Conservation (phyloP, 2,113 vertebrate genomes). For the Cephalopterus ornatus region DNA sequence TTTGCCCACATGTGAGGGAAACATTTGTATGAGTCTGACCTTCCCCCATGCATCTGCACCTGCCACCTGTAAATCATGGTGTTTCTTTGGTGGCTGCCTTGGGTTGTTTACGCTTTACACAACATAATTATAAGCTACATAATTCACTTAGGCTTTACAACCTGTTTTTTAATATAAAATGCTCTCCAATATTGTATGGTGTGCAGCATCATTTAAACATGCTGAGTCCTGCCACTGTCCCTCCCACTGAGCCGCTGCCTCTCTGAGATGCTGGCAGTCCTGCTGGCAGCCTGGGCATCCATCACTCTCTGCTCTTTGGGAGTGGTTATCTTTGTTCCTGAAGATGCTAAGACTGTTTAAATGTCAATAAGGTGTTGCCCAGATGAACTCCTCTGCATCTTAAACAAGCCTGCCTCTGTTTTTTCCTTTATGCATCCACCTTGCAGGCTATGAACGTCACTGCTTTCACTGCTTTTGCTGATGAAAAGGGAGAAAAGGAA, state of each 20-base stretch:
- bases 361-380: neutral
- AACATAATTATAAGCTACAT: neutral
- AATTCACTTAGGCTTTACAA: neutral
- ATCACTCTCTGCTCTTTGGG: neutral
- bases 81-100: neutral
- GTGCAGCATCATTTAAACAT: neutral
- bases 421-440: neutral
- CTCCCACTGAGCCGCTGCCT: neutral
- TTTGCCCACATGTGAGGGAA: neutral
- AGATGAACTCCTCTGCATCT: neutral
- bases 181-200: neutral
- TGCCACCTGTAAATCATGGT: neutral
- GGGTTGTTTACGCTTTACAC: neutral
- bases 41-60: neutral
- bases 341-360: neutral
- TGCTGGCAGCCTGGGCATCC: neutral
- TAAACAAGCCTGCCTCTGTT: neutral
- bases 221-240: neutral
- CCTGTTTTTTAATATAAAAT: neutral
- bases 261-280: neutral
- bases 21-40: neutral
- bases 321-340: neutral
- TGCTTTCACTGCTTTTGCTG: neutral
- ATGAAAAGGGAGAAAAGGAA: neutral
- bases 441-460: neutral